phyloP scores from a whole-genome alignment of 2,113 vertebrate species.

The Melanerpes formicivorus region DNA sequence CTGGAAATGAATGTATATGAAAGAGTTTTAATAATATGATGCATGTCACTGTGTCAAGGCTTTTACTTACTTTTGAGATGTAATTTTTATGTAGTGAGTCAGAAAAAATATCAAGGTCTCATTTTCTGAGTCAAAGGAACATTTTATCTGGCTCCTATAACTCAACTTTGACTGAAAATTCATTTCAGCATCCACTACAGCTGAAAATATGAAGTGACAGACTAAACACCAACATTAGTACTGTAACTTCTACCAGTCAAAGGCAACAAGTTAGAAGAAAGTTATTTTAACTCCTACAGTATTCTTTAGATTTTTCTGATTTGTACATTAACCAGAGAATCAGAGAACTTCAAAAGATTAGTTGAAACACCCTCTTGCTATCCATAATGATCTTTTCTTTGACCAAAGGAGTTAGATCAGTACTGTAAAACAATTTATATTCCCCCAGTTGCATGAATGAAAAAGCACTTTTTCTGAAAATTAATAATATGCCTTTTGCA shows the following conservation, averaged over 20 bases:
- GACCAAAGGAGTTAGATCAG: neutral
- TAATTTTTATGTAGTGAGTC: neutral
- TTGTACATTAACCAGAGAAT: neutral
- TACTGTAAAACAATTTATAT: neutral
- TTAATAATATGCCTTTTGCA: neutral
- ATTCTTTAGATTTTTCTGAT: neutral
- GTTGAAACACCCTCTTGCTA: neutral
- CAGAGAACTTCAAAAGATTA: neutral
- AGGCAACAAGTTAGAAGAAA: neutral
- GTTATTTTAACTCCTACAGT: neutral
- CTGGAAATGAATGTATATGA: neutral
- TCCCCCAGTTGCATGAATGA: neutral
- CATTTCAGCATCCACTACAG: neutral
- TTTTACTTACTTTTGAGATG: neutral
- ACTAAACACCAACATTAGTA: neutral
- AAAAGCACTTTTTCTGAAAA: neutral
- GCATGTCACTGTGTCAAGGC: neutral
- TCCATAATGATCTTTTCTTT: neutral
- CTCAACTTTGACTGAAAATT: neutral
- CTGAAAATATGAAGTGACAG: neutral
- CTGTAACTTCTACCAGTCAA: neutral
- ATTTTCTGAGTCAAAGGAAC: neutral
- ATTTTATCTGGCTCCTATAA: neutral
- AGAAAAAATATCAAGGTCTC: neutral
- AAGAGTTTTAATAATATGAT: neutral